Conservation (phyloP, 2,888 invertebrate species). For the Bellardia pandia region DNA sequence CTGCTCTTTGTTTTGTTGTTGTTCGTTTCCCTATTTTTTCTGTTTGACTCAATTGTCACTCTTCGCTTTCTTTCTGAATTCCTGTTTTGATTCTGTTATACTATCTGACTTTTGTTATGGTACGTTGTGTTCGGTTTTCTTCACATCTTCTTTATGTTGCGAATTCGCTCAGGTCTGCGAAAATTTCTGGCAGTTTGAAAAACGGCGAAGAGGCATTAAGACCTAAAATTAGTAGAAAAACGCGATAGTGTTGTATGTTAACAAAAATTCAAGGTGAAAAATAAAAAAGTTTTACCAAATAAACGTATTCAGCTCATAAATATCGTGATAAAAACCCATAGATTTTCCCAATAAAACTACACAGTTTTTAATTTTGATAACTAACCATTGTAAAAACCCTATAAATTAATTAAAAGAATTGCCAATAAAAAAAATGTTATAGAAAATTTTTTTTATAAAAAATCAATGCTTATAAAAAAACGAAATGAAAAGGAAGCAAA, state of each 20-base stretch:
- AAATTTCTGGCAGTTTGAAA: conserved; percentile 74
- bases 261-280: conserved; percentile 75
- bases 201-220: conserved; percentile 71
- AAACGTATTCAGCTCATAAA: neutral
- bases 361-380: too few species aligned
- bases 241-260: conserved; percentile 71
- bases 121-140: conserved; percentile 52
- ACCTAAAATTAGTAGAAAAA: conserved; percentile 71
- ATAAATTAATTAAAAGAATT: conserved; percentile 33
- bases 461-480: conserved; percentile 68
- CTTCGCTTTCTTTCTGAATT: conserved; percentile 46
- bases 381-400: neutral
- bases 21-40: conserved; percentile 19
- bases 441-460: conserved; percentile 54
- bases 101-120: conserved; percentile 34
- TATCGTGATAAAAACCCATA: neutral
- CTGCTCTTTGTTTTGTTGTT: conserved; percentile 31
- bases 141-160: conserved; percentile 64
- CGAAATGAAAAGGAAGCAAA: conserved; percentile 59
- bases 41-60: conserved; percentile 17
- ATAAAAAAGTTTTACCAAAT: conserved; percentile 38
- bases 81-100: conserved; percentile 22
- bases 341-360: neutral
- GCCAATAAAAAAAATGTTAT: conserved; percentile 34
- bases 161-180: conserved; percentile 72